Evolutionary conservation across 2,888 invertebrate species (phyloP), one percentile per base, ranked within the genome.

Genomic region (Hydriomena furcata): DNA sequence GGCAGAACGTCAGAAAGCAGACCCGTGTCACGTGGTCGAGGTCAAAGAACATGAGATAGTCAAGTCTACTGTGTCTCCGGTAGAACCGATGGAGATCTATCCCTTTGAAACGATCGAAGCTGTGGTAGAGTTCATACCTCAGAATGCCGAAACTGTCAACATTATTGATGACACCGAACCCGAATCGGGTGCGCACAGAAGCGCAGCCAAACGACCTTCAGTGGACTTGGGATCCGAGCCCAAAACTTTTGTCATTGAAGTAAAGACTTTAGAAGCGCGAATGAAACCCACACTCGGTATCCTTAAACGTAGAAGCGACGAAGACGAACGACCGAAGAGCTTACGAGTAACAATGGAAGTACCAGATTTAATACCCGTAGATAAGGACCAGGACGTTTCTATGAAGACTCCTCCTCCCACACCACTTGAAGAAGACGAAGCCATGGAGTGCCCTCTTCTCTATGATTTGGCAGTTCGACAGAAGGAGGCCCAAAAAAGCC

Each of bases 11-110:
- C 38, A 1, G 12, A 7, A 1, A 4, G 6, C 61, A 7, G 73
- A 80, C 41, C 54, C 89, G 4, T 91, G 92, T 41, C 92, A 92
- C 60, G 88, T 94, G 58, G 95, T 95, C 7, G 95, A 93, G 66
- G 92, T 95, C 0, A 93, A 91, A 57, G 94, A 93, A 67, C 93
- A 91, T 68, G 94, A 95, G 76, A 93, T 95, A 38, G 80, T 93
- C 0, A 93, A 94, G 70, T 92, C 93, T 8, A 91, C 92, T 50
- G 93, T 94, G 13, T 71, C 69, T 43, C 73, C 80, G 8, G 65
- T 69, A n/a, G 81, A 82, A 37, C 76, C 80, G 7, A 65, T 70
- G 65, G 91, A 91, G 0, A 86, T 10, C 4, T 17, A 10, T 1
- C 34, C 43, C 5, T 5, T 90, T 0, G 91, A 91, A 49, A 81